Evolutionary conservation across 2,797 vertebrate genomes (phyloP).

Genomic region (Eurystomus glaucurus): DNA sequence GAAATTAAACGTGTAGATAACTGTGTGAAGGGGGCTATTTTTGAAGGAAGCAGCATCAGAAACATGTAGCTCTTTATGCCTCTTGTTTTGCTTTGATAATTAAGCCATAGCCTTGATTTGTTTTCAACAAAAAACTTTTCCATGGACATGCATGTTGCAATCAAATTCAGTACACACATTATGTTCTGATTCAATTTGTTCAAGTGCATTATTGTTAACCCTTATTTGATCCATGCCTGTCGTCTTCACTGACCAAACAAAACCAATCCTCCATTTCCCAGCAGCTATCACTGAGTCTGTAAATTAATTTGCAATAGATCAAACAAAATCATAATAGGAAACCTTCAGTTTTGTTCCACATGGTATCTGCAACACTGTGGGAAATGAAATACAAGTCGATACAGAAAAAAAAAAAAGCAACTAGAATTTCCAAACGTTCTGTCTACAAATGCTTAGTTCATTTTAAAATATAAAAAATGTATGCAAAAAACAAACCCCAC

Average conservation of each 20-base stretch:
- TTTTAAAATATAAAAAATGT: conserved; percentile 27
- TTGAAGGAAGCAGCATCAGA: conserved; percentile 72
- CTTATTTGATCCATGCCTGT: conserved; percentile 80
- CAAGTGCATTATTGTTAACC: conserved; percentile 79
- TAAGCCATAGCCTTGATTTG: conserved; percentile 75
- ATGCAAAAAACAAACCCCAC: background rate
- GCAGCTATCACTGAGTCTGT: conserved; percentile 51
- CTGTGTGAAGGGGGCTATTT: conserved; percentile 77
- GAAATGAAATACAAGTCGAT: conserved; percentile 43
- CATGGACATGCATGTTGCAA: conserved; percentile 72
- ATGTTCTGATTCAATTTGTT: conserved; percentile 83
- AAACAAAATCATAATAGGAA: conserved; percentile 71
- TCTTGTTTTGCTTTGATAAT: conserved; percentile 84
- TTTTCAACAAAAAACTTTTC: conserved; percentile 83
- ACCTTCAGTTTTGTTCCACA: conserved; percentile 40
- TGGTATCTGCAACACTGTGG: conserved; percentile 25
- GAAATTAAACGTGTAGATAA: conserved; percentile 86
- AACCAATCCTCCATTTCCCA: conserved; percentile 70
- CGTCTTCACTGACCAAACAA: conserved; percentile 80
- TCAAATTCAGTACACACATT: conserved; percentile 84
- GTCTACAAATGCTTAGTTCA: conserved; percentile 7
- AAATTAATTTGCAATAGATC: conserved; percentile 70
- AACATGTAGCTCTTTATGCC: conserved; percentile 75
- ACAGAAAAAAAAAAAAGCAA: background rate
- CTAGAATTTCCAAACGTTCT: conserved; percentile 1